Conservation (phyloP, 2,888 invertebrate genomes). For the Capitulum mitella region DNA sequence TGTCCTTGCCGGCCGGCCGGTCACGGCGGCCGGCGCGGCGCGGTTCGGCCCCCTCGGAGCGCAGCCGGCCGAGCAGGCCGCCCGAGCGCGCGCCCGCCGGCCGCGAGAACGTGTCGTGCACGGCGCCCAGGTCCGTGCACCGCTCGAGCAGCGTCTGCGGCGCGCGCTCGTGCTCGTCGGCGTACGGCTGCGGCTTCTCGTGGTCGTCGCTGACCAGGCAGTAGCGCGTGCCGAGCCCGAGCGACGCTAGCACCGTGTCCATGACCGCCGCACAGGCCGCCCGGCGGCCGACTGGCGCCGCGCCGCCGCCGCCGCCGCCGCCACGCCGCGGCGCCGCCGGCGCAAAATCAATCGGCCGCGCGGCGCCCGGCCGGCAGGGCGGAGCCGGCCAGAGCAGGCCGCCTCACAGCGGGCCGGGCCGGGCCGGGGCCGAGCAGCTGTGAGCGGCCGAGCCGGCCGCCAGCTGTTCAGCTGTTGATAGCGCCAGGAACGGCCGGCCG, state of each 20-base stretch:
- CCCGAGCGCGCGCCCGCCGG: neutral
- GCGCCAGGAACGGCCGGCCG: too few species aligned
- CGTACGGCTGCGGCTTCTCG: neutral
- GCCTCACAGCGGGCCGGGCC: neutral
- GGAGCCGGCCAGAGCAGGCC: too few species aligned
- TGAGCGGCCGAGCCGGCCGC: too few species aligned
- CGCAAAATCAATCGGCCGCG: neutral
- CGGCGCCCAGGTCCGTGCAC: neutral
- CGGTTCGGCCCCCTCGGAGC: neutral
- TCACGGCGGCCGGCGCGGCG: neutral
- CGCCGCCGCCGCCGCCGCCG: neutral
- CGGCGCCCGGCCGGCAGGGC: neutral
- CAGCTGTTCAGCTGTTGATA: too few species aligned
- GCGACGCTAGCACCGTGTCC: slow-evolving; percentile 13
- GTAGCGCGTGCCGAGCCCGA: slow-evolving; percentile 11
- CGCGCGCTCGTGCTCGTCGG: neutral
- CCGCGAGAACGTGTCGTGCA: neutral
- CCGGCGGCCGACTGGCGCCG: neutral
- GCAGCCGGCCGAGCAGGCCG: neutral
- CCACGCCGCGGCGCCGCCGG: neutral
- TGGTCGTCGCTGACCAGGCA: slow-evolving; percentile 18
- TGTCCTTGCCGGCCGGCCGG: neutral
- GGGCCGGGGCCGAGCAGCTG: too few species aligned
- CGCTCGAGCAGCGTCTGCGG: neutral
- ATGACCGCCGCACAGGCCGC: neutral